Base-by-base conservation (phyloP, 2,888 invertebrate genomes). In the Scaeva pyrastri region DNA sequence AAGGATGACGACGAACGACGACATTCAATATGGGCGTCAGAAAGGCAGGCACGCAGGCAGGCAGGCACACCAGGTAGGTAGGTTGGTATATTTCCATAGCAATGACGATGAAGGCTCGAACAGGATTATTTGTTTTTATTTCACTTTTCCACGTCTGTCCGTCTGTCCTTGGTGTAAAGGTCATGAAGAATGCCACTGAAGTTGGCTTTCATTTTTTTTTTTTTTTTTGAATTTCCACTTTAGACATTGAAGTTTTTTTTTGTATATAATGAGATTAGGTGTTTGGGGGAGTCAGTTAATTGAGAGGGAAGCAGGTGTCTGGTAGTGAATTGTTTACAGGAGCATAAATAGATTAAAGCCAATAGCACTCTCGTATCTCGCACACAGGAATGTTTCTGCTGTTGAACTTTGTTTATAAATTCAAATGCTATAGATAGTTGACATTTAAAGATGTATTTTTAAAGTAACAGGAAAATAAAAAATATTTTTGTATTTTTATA, bases 61-160 rank as follows among this genome's bases (percentile, higher is more conserved):
- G 70, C 41, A 77, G 60, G 70, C 48, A 50, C 39, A 14, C 10
- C 52, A 55, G 31, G 58, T 16, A 21, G 23, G 45, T 45, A 64
- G 2, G 45, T 31, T 68, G 68, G 68, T 52, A 31, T 31, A 52
- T 68, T 68, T 68, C 10, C 23, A 68, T 50, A 11, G 11, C 11
- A 26, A 45, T 43, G 43, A 21, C 11, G 45, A 45, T 43, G 43
- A 21, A 50, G 16, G 36, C 31, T 71, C 43, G 16, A n/a, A 43
- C n/a, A 58, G 82, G 82, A 77, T 86, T 86, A 86, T 86, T 82
- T 86, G 72, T 58, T 82, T 85, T 86, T 86, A 77, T 78, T 82
- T 74, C 58, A 55, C 68, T 78, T 81, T 80, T 86, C 82, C 64
- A 82, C 60, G 86, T 86, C 86, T 86, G 86, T 86, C 86, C 86